phyloP scores from a whole-genome alignment of 2,797 vertebrate species.

The Naso thynnoides region DNA sequence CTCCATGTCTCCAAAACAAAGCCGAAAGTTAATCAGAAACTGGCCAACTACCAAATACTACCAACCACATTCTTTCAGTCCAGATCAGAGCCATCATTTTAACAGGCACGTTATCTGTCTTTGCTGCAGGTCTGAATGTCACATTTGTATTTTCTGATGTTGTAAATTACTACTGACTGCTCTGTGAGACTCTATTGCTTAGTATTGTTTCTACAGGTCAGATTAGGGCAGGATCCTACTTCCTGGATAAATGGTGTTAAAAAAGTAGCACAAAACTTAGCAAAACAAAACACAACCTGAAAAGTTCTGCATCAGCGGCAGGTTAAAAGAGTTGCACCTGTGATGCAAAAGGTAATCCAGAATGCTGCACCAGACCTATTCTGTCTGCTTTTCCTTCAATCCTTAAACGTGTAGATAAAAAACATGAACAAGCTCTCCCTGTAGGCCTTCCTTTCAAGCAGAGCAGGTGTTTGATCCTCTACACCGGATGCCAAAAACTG shows the following conservation, averaged over 20 bases:
- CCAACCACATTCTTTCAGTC: neutral
- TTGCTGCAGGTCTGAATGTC: neutral
- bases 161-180: neutral
- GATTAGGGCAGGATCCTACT: neutral
- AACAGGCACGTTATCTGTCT: neutral
- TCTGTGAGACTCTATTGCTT: neutral
- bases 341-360: conserved; percentile 34
- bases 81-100: neutral
- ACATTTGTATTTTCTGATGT: neutral
- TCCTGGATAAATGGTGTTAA: neutral
- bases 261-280: neutral
- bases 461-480: conserved; percentile 64
- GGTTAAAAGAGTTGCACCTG: conserved; percentile 24
- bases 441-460: conserved; percentile 45
- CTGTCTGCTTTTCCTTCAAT: conserved; percentile 46
- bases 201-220: neutral
- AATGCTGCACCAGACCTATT: conserved; percentile 31
- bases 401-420: conserved; percentile 45
- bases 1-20: conserved; percentile 14
- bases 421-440: conserved; percentile 39
- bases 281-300: neutral
- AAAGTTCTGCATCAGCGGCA: neutral
- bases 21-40: neutral
- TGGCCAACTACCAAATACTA: conserved; percentile 5
- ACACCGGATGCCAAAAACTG: conserved; percentile 38